phyloP scores from a whole-genome alignment of 2,113 vertebrate genomes.

The Apistogramma diplotaenia region DNA sequence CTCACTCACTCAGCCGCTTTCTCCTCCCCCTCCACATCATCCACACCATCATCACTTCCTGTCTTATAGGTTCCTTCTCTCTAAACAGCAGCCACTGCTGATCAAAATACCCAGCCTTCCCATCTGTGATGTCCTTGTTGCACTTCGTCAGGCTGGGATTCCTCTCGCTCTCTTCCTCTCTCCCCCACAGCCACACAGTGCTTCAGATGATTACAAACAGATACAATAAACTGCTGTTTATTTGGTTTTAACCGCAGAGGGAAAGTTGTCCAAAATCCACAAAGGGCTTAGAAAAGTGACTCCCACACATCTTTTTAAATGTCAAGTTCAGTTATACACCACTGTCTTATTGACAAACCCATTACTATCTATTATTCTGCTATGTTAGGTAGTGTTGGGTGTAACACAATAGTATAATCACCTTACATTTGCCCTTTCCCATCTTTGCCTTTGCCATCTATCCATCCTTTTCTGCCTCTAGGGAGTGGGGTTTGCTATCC shows the following conservation, averaged over 20 bases:
- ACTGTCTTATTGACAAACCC: neutral
- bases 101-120: constrained; percentile 34
- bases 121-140: constrained; percentile 38
- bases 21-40: neutral
- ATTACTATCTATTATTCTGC: neutral
- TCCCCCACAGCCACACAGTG: neutral
- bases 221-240: neutral
- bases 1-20: neutral
- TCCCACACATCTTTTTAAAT: neutral
- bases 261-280: neutral
- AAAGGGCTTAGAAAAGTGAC: neutral
- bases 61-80: constrained; percentile 55
- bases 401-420: neutral
- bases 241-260: neutral
- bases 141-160: constrained; percentile 25
- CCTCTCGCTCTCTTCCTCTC: neutral
- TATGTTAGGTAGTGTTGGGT: neutral
- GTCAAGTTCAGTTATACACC: neutral
- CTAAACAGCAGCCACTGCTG: constrained; percentile 38
- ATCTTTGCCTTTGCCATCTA: neutral
- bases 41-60: constrained; percentile 52
- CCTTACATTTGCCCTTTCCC: neutral
- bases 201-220: neutral
- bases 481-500: neutral
- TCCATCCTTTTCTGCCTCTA: neutral